Evolutionary conservation across 2,113 vertebrate genomes (phyloP).

Genomic region (Mobula birostris): DNA sequence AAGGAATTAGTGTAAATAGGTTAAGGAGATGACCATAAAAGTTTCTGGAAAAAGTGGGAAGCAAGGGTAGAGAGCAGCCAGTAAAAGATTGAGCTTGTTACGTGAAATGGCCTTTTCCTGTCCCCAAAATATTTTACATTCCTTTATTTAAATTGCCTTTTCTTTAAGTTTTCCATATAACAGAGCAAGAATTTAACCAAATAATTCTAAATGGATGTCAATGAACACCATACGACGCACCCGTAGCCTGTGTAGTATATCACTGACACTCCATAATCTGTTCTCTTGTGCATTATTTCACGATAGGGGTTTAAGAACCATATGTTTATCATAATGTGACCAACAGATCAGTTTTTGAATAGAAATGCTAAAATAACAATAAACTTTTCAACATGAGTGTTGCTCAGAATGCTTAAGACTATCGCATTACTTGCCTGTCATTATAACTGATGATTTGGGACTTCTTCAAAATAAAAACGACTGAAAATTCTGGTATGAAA

Average conservation of each 20-base stretch:
- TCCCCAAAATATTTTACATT: neutral
- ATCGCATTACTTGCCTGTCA: constrained; percentile 3
- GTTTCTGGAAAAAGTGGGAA: neutral
- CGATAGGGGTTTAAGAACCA: constrained; percentile 24
- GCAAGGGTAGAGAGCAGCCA: neutral
- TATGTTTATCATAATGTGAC: constrained; percentile 36
- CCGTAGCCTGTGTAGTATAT: constrained; percentile 4
- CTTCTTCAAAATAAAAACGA: neutral
- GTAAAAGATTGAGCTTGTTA: neutral
- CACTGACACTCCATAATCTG: constrained; percentile 31
- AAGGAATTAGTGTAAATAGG: constrained; percentile 19
- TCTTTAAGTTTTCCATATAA: neutral
- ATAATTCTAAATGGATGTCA: neutral
- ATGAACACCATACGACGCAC: constrained; percentile 12
- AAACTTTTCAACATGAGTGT: constrained; percentile 3
- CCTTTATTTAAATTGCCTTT: neutral
- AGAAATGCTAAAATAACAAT: constrained; percentile 26
- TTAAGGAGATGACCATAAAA: neutral
- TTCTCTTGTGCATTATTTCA: constrained; percentile 33
- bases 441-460: constrained; percentile 27
- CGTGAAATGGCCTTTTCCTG: neutral
- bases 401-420: neutral
- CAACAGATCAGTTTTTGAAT: neutral
- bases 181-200: neutral
- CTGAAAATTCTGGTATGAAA: constrained; percentile 6